Evolutionary conservation across 2,113 vertebrate genomes (phyloP).

Genomic region (Rhipidura dahli): DNA sequence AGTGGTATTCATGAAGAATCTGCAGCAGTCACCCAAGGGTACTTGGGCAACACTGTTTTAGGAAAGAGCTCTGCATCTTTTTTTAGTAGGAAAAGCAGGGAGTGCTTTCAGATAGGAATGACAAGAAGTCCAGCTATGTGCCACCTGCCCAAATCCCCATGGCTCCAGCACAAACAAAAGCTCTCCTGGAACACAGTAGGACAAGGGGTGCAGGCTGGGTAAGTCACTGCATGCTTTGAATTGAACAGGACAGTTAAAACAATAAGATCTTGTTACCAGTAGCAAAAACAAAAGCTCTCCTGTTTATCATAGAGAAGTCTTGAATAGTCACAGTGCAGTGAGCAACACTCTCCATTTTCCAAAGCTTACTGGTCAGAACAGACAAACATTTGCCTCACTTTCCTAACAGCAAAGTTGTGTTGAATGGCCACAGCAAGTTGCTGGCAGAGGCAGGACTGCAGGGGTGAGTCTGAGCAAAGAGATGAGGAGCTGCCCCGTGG

Average conservation of each 20-base stretch:
- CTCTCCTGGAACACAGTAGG: not conserved
- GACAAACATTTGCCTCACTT: not conserved
- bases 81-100: not conserved
- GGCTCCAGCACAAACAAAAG: not conserved
- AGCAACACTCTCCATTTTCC: not conserved
- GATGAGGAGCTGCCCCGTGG: rapidly evolving
- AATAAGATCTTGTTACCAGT: not conserved
- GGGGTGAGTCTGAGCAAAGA: not conserved
- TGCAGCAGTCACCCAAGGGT: not conserved
- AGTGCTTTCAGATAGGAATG: not conserved
- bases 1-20: not conserved
- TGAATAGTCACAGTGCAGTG: not conserved
- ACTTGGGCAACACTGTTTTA: not conserved
- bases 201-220: not conserved
- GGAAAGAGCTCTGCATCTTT: not conserved
- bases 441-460: not conserved
- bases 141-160: not conserved
- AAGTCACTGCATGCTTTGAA: not conserved
- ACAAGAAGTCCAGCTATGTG: not conserved
- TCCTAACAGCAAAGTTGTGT: not conserved
- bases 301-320: not conserved
- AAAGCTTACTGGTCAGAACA: not conserved
- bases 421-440: not conserved
- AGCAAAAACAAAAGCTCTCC: not conserved
- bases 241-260: not conserved